Evolutionary conservation across 2,888 invertebrate genomes (phyloP).

Genomic region (Spilarctia lutea): DNA sequence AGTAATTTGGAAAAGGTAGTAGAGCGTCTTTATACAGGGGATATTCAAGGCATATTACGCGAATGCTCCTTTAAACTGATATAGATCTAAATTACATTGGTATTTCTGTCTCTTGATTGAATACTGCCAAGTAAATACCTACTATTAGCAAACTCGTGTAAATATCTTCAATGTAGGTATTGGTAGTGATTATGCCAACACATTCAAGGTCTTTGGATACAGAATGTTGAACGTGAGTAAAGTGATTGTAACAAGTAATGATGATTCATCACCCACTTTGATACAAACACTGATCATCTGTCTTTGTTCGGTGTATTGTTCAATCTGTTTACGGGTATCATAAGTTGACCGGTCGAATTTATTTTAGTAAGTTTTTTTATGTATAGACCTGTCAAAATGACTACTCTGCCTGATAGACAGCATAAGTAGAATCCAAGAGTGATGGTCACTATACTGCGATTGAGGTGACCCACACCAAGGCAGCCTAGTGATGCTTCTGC

Average conservation of each 20-base stretch:
- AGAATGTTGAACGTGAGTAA: constrained; percentile 11
- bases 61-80: background rate
- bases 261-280: constrained; percentile 13
- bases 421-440: no score
- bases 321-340: background rate
- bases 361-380: no score
- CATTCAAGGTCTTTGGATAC: constrained; percentile 19
- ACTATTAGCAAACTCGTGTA: background rate
- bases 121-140: background rate
- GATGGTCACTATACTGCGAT: no score
- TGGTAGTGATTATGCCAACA: constrained; percentile 12
- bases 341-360: background rate
- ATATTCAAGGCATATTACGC: background rate
- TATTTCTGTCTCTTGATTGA: background rate
- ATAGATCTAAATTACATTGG: background rate
- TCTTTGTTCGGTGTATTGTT: background rate
- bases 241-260: constrained; percentile 18
- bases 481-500: no score
- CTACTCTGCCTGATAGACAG: no score
- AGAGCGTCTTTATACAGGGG: no score
- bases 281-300: background rate
- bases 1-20: background rate
- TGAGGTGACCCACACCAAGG: no score
- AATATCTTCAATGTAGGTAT: constrained; percentile 9
- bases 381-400: no score